Base-by-base conservation (phyloP, 2,888 invertebrate genomes). In the Torymus auratus region DNA sequence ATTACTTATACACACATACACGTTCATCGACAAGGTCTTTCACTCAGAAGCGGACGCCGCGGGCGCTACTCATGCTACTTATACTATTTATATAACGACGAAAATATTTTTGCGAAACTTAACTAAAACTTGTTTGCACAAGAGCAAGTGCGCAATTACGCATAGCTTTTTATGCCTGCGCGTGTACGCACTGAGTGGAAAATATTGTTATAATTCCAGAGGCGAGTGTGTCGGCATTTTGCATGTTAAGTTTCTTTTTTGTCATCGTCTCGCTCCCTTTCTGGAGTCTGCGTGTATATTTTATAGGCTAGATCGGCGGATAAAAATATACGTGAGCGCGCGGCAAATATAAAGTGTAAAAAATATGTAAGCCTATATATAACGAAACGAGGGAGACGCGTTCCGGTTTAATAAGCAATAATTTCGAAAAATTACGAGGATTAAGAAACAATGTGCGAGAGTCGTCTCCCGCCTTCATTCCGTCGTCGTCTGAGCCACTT, bases 21-120 rank as follows among this genome's bases (percentile, higher is more conserved):
- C 56, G 52, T 28, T n/a, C n/a, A 10, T 65, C 50, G 15, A 55
- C 77, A 56, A 68, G 80, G 68, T 72, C 76, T 61, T 20, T 71
- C 15, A 14, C 61, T 74, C 17, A 14, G 50, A 14, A 20, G 17
- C 1, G 15, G 2, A 10, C 7, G 28, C 14, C 61, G 55, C 50
- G 14, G 41, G 41, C 41, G 41, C 41, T 41, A 41, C 41, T 41
- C 7, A 41, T 41, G 7, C 41, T 41, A 41, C 41, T 41, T 41
- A 41, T 41, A 41, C 52, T 72, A 55, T 78, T 72, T 78, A 61
- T 41, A 28, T 61, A 28, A 70, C 65, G 50, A 67, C 41, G 65
- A 75, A 71, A 13, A 50, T 56, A 52, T 71, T 28, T 60, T 71
- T 52, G 65, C 62, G 28, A 56, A 70, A 41, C 41, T 20, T 2